Conservation (phyloP, 2,113 vertebrate genomes). For the Plestiodon gilberti region DNA sequence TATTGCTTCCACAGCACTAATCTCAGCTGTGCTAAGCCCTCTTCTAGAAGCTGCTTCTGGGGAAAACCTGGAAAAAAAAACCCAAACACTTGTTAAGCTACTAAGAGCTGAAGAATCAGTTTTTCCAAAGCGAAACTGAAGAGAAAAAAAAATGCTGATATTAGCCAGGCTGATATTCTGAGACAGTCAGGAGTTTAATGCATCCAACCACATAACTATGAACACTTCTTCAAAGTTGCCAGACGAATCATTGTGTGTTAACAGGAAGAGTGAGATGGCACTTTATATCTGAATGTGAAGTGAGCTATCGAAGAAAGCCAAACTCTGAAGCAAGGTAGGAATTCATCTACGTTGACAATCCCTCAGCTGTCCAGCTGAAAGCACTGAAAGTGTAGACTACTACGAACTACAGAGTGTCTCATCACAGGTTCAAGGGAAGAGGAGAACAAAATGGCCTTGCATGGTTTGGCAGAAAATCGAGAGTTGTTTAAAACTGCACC, state of each 20-base stretch:
- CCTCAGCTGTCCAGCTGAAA: neutral
- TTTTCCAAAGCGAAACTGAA: neutral
- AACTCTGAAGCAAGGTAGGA: neutral
- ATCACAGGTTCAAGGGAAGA: neutral
- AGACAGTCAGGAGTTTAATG: neutral
- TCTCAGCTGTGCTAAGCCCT: slow-evolving; percentile 98
- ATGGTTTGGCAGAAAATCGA: neutral
- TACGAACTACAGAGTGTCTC: neutral
- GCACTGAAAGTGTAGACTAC: neutral
- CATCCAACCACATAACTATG: neutral
- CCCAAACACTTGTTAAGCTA: slow-evolving; percentile 16
- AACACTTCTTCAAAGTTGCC: neutral
- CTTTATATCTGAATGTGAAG: neutral
- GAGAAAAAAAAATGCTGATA: neutral
- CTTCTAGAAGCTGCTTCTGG: slow-evolving; percentile 95
- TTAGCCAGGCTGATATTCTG: neutral
- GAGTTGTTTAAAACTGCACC: neutral
- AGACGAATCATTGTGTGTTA: neutral
- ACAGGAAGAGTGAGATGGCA: neutral
- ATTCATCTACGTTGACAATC: neutral
- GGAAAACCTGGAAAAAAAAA: slow-evolving; percentile 86
- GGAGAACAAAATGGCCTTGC: neutral
- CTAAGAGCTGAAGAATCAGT: neutral
- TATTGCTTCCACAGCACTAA: slow-evolving; percentile 99
- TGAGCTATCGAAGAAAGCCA: neutral